A percentile compares a stretch with the other conserved stretches of the same genome.
phyloP scores from a whole-genome alignment of 1,140 invertebrate species.

The Temnothorax longispinosus region DNA sequence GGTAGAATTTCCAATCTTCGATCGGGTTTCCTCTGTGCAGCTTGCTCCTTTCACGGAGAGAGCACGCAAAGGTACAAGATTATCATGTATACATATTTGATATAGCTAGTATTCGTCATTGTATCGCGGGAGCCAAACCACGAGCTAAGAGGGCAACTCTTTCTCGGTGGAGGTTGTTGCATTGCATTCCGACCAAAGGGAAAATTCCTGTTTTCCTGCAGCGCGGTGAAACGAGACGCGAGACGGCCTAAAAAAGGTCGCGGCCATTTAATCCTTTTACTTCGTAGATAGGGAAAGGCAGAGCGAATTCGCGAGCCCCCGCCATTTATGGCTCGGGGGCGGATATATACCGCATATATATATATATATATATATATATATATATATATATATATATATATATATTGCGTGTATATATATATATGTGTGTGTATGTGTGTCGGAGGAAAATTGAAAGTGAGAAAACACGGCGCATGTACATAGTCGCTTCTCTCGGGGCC shows the following conservation, averaged over 20 bases:
- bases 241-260: constrained; percentile 38
- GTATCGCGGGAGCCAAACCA: constrained; percentile 40
- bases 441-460: constrained; percentile 59
- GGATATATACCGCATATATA: constrained; percentile 25
- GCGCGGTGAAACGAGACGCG: constrained; percentile 62
- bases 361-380: background rate
- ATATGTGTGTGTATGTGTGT: background rate
- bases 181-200: constrained; percentile 75
- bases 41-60: constrained; percentile 63
- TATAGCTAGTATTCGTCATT: constrained; percentile 69
- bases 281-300: constrained; percentile 50
- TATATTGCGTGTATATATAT: background rate
- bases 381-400: constrained; percentile 6
- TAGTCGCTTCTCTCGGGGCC: constrained; percentile 73
- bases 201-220: constrained; percentile 66
- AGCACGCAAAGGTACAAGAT: constrained; percentile 68
- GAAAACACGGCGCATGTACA: constrained; percentile 73
- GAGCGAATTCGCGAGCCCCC: constrained; percentile 40
- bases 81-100: constrained; percentile 70
- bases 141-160: constrained; percentile 21
- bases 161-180: constrained; percentile 60
- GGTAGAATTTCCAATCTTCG: constrained; percentile 40
- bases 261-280: constrained; percentile 55
- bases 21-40: constrained; percentile 53
- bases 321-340: constrained; percentile 29